Base-by-base conservation (phyloP, 2,888 invertebrate species). In the Steinernema carpocapsae region DNA sequence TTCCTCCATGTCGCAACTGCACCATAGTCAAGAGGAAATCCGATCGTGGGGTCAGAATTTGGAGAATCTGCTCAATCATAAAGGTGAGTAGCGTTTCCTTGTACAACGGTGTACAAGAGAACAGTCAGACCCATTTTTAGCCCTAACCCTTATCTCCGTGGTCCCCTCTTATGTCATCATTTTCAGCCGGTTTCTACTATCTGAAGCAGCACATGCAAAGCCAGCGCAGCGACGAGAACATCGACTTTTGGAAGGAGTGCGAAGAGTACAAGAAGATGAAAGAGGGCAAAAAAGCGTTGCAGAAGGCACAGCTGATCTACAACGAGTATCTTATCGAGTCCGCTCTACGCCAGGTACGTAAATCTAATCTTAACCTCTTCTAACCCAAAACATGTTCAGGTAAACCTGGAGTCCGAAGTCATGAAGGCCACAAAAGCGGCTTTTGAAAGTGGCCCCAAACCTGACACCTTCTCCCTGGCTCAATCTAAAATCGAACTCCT, bases 221-320 rank as follows among this genome's bases (percentile, higher is more conserved):
- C 45, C 85, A 87, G 74, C 80, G 83, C 76, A 80, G 80, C 59
- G 79, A 78, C 26, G 86, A 86, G 74, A 86, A 86, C 73, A 77
- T 87, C 72, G 85, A 86, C 51, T 86, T 86, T 72, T 85, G 83
- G 81, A 52, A 76, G 19, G 83, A 84, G 45, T 76, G 83, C 52
- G 85, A 86, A 52, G 84, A 87, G 72, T 86, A 82, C 80, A 86
- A 85, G 73, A 83, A 81, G 73, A 81, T 86, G 81, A 87, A 87
- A 70, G 70, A 74, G 46, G 76, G 74, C 70, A 76, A 79, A 70
- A 80, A 80, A 59, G 72, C 84, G 14, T 74, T 73, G 3, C 80
- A 84, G 71, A 81, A 80, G 64, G 85, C 84, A 0, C 76, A 82
- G 17, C 82, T 83, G 22, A 86, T 86, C 75, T 86, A 77, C 78